Conservation (phyloP, 2,113 vertebrate species). For the Melanocharis versteri region DNA sequence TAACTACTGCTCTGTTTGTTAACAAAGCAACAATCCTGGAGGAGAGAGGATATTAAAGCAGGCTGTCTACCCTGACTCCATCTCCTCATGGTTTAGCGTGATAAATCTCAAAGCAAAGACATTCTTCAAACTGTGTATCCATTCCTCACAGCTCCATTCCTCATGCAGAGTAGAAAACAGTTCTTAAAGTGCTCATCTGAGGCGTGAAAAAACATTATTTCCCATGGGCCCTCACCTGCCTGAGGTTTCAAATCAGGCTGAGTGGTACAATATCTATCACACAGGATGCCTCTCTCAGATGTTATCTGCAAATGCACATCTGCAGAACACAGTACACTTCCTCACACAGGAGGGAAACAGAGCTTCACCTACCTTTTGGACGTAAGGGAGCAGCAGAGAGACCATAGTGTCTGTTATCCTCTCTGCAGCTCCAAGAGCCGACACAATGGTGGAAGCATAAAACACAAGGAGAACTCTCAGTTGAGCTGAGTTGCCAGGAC, state of each 20-base stretch:
- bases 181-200: neutral
- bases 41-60: neutral
- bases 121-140: neutral
- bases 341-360: neutral
- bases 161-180: neutral
- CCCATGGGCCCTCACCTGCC: neutral
- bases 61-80: neutral
- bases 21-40: neutral
- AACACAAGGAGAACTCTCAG: slow-evolving; percentile 91
- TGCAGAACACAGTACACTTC: neutral
- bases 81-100: neutral
- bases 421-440: slow-evolving; percentile 79
- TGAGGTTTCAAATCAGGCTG: neutral
- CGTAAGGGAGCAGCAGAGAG: slow-evolving; percentile 88
- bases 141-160: neutral
- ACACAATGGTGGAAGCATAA: slow-evolving; percentile 87
- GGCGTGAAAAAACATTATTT: neutral
- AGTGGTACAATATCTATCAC: fast-evolving
- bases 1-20: neutral
- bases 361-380: slow-evolving; percentile 82
- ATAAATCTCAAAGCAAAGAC: neutral
- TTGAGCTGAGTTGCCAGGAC: slow-evolving; percentile 71
- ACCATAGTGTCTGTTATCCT: slow-evolving; percentile 80
- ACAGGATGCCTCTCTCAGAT: neutral
- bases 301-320: neutral